phyloP scores from a whole-genome alignment of 2,113 vertebrate species.

The Gasterosteus aculeatus region DNA sequence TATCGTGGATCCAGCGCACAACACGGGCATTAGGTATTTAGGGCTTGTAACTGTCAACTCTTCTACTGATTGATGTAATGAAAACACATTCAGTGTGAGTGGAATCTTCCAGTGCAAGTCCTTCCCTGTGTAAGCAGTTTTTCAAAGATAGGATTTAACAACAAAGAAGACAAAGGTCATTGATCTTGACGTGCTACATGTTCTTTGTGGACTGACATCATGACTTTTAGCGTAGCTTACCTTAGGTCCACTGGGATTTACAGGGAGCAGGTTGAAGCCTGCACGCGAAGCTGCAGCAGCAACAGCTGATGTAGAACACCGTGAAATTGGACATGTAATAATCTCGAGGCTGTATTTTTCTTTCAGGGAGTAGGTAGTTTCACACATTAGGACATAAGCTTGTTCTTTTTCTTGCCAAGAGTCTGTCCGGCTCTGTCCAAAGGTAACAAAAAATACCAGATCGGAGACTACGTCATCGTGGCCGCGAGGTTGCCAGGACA shows the following conservation, averaged over 20 bases:
- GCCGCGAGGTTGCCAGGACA: background rate
- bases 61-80: conserved; percentile 2
- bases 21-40: conserved; percentile 7
- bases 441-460: background rate
- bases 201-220: background rate
- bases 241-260: too few species aligned
- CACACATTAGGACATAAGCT: background rate
- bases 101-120: background rate
- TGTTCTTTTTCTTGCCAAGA: background rate
- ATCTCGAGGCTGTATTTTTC: background rate
- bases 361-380: background rate
- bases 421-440: background rate
- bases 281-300: background rate
- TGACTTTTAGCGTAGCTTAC: background rate
- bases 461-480: background rate
- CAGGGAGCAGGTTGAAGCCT: background rate
- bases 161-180: background rate
- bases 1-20: conserved; percentile 13
- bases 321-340: background rate
- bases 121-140: background rate
- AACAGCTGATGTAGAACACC: background rate
- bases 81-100: background rate
- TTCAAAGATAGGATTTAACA: background rate
- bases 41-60: conserved; percentile 14
- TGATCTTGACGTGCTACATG: too few species aligned